A percentile compares a stretch with the other conserved stretches of the same genome.
Conservation (phyloP, 2,888 invertebrate genomes). For the Cantharis nigra region DNA sequence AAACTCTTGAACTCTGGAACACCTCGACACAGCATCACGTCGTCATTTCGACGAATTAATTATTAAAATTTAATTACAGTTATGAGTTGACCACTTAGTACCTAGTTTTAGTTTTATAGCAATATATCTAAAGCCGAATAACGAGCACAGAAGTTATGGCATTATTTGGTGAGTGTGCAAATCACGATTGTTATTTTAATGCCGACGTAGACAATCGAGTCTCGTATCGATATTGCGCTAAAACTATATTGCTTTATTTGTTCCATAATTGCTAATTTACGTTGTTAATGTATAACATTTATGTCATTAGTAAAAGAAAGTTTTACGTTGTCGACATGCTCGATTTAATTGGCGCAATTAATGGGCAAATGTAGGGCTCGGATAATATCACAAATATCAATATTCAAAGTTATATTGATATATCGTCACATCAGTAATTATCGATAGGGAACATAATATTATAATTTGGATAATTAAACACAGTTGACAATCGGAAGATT, state of each 20-base stretch:
- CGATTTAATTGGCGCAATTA: neutral
- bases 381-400: too few species aligned
- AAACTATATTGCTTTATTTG: neutral
- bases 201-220: neutral
- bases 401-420: too few species aligned
- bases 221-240: neutral
- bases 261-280: neutral
- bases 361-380: too few species aligned
- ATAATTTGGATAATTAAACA: too few species aligned
- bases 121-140: neutral
- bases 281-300: neutral
- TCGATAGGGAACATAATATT: too few species aligned
- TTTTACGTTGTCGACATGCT: neutral
- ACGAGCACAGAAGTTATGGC: neutral
- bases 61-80: neutral
- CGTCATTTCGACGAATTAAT: neutral
- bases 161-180: neutral
- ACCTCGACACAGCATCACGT: neutral
- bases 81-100: neutral
- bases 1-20: neutral
- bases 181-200: neutral
- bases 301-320: neutral
- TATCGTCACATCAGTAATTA: too few species aligned
- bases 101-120: neutral
- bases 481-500: too few species aligned